Base-by-base conservation (phyloP, 2,797 vertebrate genomes). In the Ptychadena robeensis region DNA sequence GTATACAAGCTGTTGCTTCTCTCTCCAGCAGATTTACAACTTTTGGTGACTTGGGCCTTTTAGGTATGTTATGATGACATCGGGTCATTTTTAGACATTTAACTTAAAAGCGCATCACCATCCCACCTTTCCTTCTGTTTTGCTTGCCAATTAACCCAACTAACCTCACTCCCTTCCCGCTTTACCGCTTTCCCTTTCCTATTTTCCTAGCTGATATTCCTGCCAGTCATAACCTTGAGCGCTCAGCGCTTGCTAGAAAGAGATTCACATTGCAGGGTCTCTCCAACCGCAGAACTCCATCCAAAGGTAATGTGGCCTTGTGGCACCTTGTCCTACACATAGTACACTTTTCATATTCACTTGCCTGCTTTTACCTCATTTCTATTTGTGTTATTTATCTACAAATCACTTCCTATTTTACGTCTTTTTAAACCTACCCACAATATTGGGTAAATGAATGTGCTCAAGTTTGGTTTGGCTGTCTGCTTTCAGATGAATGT, bases 231-330 rank as follows among this genome's bases (percentile, higher is more conserved):
- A 95, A 92, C 89, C 93, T 93, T 88, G 94, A 95, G 89, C 91
- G 91, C 86, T 93, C 95, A 87, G 93, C 94, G 92, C 94, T 96
- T 83, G 94, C 95, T 96, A 94, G 94, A 94, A 97, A 96, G 92
- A 94, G 96, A 90, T 98, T 98, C 95, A 97, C 95, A 90, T 94
- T 98, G 89, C 96, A 98, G 91, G 95, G 96, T 86, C 95, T 98
- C 91, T 96, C 96, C 89, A 97, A 98, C 91, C 94, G 96, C 93
- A 95, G 96, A 93, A 94, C 96, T 89, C 95, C 95, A 77, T 94
- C 93, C 85, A 92, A 95, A 98, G 96, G 96, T 97, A 98, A 95
- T 92, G 53, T 48, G 35, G 88, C 88, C 87, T 77, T 88, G 82
- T 86, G 85, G 59, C 87, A 85, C 88, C 82, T 87, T 86, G 84